A percentile compares a stretch with the other conserved stretches of the same genome.
These are phyloP conservation scores for Columbina picui DNA, from an alignment of 2,113 vertebrate species.

Conservation along the genomic window DNA sequence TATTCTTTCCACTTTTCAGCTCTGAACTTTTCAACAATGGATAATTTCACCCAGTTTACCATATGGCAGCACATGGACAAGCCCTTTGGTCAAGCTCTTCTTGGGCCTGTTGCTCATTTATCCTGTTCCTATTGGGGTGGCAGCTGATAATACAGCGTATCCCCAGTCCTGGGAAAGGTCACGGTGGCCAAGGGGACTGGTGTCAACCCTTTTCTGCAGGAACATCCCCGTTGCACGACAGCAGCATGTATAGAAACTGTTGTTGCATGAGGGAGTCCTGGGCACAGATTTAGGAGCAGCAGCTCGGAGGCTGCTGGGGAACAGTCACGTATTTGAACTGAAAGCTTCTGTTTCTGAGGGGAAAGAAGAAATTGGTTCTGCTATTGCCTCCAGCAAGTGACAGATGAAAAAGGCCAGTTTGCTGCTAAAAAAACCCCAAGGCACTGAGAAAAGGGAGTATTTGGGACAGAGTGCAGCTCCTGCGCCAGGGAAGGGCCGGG, in stretches of 20 bases:
- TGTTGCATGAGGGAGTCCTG: neutral
- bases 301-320: neutral
- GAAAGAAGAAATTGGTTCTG: neutral
- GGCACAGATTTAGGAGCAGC: neutral
- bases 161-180: neutral
- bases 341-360: neutral
- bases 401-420: neutral
- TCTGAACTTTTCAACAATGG: neutral
- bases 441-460: neutral
- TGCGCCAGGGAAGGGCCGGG: neutral
- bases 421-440: neutral
- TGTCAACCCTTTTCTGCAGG: neutral
- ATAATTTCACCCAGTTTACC: neutral
- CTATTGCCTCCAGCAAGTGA: neutral
- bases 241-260: neutral
- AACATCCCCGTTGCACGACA: neutral
- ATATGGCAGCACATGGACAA: neutral
- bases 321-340: neutral
- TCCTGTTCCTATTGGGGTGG: neutral
- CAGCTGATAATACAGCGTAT: accelerated
- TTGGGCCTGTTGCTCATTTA: neutral
- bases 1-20: neutral
- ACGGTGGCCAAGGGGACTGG: neutral
- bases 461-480: neutral
- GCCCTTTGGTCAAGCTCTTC: neutral